phyloP scores from a whole-genome alignment of 2,888 invertebrate species.

The Lepetodrilus schrolli region DNA sequence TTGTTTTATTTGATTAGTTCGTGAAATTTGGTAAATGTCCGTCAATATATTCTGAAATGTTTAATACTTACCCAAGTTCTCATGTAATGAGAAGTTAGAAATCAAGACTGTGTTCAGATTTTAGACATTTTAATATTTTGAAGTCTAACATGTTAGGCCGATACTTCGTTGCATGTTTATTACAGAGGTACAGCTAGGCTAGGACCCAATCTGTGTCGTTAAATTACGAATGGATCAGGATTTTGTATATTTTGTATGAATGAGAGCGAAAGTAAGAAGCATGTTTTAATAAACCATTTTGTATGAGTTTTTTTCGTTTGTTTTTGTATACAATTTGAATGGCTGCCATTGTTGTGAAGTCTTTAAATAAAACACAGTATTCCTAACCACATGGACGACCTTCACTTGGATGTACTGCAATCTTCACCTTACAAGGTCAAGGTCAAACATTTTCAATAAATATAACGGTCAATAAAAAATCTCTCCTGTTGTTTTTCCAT shows the following conservation, averaged over 20 bases:
- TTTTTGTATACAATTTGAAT: constrained; percentile 18
- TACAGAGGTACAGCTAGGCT: no score
- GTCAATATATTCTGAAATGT: no score
- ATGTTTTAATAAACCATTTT: neutral
- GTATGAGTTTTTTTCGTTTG: no score
- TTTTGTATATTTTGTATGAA: constrained; percentile 21
- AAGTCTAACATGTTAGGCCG: neutral
- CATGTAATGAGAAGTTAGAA: no score
- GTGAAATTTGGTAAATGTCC: no score
- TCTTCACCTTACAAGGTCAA: neutral
- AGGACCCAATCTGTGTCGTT: neutral
- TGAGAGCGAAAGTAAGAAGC: constrained; percentile 1
- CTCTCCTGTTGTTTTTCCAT: no score
- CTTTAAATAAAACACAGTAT: neutral
- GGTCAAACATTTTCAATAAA: constrained; percentile 26
- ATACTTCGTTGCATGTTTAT: neutral
- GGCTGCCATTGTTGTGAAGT: neutral
- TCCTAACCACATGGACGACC: neutral
- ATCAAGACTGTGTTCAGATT: neutral
- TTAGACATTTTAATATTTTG: neutral
- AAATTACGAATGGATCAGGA: neutral
- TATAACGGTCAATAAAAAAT: neutral
- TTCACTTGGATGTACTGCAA: constrained; percentile 19
- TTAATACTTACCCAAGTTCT: no score
- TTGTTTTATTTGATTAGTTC: neutral